These are phyloP conservation scores for Numida meleagris DNA, from an alignment of 2,113 vertebrate species.

Conservation along the genomic window DNA sequence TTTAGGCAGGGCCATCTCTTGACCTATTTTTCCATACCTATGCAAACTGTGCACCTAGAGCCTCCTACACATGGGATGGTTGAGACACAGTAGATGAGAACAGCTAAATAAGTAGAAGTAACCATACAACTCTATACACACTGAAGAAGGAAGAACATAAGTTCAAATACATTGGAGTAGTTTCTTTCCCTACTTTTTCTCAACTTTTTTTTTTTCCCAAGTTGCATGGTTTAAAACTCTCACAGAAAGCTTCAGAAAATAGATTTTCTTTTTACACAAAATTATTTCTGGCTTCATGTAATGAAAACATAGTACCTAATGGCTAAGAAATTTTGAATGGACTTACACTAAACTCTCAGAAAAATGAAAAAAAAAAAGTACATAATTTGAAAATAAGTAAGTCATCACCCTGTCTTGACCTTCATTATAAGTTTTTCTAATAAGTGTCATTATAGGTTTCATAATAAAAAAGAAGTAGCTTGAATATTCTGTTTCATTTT, in stretches of 20 bases:
- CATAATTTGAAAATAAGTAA: not conserved
- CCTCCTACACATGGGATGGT: not conserved
- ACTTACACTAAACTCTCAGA: not conserved
- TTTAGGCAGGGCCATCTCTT: not conserved
- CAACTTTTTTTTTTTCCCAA: not conserved
- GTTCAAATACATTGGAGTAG: rapidly evolving
- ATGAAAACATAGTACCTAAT: not conserved
- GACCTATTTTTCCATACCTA: not conserved
- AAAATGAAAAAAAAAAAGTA: not conserved
- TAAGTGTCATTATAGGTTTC: not conserved
- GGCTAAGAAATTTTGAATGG: not conserved
- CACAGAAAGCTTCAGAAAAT: not conserved
- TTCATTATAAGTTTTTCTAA: not conserved
- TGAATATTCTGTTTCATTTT: constrained; percentile 13
- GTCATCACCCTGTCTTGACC: not conserved
- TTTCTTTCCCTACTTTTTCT: not conserved
- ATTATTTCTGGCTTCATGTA: not conserved
- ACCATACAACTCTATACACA: not conserved
- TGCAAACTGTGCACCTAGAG: not conserved
- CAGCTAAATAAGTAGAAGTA: not conserved
- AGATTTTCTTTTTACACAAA: not conserved
- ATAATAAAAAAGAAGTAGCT: not conserved
- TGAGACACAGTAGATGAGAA: not conserved
- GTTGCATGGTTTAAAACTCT: not conserved
- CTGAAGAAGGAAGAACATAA: not conserved